Conservation (phyloP, 2,113 vertebrate genomes). For the Pollachius pollachius region DNA sequence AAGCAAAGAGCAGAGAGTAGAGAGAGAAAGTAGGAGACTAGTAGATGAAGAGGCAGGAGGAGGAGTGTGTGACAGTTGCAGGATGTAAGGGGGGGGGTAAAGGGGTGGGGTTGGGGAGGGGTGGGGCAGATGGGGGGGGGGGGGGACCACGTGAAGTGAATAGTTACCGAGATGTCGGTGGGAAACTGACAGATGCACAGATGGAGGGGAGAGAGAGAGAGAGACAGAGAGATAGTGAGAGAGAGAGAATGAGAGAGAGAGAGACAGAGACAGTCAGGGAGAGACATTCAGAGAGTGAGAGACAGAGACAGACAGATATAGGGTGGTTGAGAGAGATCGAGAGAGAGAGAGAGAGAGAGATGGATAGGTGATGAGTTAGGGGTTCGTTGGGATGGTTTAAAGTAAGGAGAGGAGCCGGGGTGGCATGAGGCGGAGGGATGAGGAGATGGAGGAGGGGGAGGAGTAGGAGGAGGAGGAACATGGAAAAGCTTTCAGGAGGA, state of each 20-base stretch:
- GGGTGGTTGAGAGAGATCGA: slow-evolving; percentile 1
- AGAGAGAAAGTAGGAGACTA: slow-evolving; percentile 12
- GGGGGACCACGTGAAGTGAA: slow-evolving; percentile 51
- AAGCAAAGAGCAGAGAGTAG: neutral
- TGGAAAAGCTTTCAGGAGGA: slow-evolving; percentile 74
- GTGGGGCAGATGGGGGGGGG: slow-evolving; percentile 3
- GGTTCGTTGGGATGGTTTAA: slow-evolving; percentile 35
- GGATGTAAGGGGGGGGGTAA: slow-evolving; percentile 41
- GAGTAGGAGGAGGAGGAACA: slow-evolving; percentile 54
- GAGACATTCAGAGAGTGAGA: too few species aligned
- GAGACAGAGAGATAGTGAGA: too few species aligned
- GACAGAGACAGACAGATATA: slow-evolving; percentile 4
- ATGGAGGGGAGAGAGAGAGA: slow-evolving; percentile 20
- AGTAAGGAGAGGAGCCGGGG: too few species aligned
- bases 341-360: slow-evolving; percentile 27
- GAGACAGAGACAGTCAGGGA: too few species aligned
- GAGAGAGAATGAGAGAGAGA: too few species aligned
- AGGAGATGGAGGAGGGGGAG: slow-evolving; percentile 30
- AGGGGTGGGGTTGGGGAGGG: slow-evolving; percentile 23
- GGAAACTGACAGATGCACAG: slow-evolving; percentile 53
- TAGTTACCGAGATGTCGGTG: slow-evolving; percentile 50
- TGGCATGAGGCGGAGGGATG: slow-evolving; percentile 17
- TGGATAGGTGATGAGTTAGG: slow-evolving; percentile 29
- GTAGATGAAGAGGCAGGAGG: slow-evolving; percentile 41
- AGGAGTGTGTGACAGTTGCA: slow-evolving; percentile 29